Percentiles rank a stretch among this genome's conserved stretches.
Conservation (phyloP, 2,797 vertebrate genomes). For the Gadopsis bispinosus region DNA sequence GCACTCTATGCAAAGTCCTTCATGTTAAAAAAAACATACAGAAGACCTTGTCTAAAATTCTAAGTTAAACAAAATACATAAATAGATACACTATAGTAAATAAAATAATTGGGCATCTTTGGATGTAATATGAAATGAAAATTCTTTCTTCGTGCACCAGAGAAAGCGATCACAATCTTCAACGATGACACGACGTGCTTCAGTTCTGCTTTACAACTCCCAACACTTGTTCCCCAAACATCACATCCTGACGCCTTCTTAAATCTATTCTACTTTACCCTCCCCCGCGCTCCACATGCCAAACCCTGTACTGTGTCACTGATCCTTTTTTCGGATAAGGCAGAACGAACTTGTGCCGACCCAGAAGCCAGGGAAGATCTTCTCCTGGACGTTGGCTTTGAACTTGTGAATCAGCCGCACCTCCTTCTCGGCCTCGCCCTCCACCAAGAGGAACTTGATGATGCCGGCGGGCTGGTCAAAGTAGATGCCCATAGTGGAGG, state of each 20-base stretch:
- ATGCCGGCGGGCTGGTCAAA: constrained; percentile 85
- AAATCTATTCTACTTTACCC: constrained; percentile 27
- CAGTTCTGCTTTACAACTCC: constrained; percentile 2
- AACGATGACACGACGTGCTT: constrained; percentile 19
- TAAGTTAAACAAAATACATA: constrained; percentile 32
- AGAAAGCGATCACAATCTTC: constrained; percentile 44
- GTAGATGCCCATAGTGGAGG: constrained; percentile 79
- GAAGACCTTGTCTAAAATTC: constrained; percentile 5
- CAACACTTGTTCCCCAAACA: constrained; percentile 59
- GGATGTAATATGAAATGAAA: constrained; percentile 21
- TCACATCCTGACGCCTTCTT: constrained; percentile 23
- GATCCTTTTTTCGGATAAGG: constrained; percentile 76
- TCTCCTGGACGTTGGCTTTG: constrained; percentile 73
- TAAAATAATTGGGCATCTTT: constrained; percentile 14
- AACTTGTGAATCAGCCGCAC: constrained; percentile 82
- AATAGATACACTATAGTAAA: constrained; percentile 28
- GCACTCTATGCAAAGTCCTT: constrained; percentile 30
- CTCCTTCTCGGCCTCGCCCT: constrained; percentile 74
- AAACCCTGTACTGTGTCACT: constrained; percentile 45
- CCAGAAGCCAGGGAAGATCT: constrained; percentile 85
- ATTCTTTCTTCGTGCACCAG: constrained; percentile 49
- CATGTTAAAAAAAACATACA: constrained; percentile 32
- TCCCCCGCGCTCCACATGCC: not conserved
- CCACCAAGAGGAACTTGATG: constrained; percentile 82
- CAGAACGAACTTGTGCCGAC: constrained; percentile 82